Evolutionary conservation across 2,888 invertebrate species (phyloP).

Genomic region (Phymatocera aterrima): DNA sequence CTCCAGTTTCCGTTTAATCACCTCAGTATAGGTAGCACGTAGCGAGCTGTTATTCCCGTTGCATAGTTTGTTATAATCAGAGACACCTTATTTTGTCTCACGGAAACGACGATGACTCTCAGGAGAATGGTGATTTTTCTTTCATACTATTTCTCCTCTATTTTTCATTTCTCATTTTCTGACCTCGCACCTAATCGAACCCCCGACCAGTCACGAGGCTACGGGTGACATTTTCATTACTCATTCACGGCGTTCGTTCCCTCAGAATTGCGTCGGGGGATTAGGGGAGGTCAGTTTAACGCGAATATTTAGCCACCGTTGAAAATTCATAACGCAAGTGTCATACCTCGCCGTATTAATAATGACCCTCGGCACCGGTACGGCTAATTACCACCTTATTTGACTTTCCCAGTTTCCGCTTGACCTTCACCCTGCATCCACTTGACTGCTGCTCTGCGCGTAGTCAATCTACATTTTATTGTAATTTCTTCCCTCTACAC

Average conservation of each 20-base stretch:
- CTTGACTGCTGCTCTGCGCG: background rate
- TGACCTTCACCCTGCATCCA: background rate
- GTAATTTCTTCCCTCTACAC: background rate
- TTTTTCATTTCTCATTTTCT: background rate
- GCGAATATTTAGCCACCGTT: slow-evolving; percentile 32
- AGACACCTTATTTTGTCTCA: slow-evolving; percentile 16
- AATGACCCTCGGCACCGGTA: slow-evolving; percentile 17
- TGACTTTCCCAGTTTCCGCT: background rate
- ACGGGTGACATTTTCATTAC: slow-evolving; percentile 14
- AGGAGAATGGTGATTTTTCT: slow-evolving; percentile 20
- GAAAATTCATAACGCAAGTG: slow-evolving; percentile 39
- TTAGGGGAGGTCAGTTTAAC: slow-evolving; percentile 44
- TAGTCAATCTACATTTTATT: background rate
- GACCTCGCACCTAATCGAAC: background rate
- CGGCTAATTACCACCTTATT: slow-evolving; percentile 38
- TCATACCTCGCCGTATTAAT: slow-evolving; percentile 34
- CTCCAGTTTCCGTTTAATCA: slow-evolving; percentile 39
- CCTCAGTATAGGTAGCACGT: slow-evolving; percentile 41
- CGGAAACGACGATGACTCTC: slow-evolving; percentile 4
- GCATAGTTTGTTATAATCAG: slow-evolving; percentile 44
- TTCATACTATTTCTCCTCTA: background rate
- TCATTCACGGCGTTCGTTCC: slow-evolving; percentile 31
- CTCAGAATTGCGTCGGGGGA: background rate
- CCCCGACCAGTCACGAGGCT: background rate
- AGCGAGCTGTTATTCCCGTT: slow-evolving; percentile 25